These are phyloP conservation scores for Elgonia sp. DNA, from an alignment of 2,888 invertebrate species.

Conservation along the genomic window DNA sequence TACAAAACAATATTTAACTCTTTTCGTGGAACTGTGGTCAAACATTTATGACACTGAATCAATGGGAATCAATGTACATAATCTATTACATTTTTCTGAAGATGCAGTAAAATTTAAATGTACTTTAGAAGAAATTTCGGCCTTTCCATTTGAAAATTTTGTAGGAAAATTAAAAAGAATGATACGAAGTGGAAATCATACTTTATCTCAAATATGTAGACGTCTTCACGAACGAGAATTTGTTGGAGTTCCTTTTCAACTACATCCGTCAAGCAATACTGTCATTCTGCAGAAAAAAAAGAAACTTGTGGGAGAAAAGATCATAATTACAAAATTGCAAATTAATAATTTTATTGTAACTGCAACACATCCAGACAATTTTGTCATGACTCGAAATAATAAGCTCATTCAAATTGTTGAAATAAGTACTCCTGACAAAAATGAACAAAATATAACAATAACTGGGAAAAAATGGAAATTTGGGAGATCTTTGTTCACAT, in stretches of 20 bases:
- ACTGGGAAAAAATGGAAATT: no score
- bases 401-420: no score
- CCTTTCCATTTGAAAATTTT: conserved; percentile 26
- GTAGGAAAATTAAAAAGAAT: conserved; percentile 16
- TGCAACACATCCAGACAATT: no score
- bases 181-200: conserved; percentile 8
- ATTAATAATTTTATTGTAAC: no score
- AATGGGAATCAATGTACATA: conserved; percentile 21
- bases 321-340: no score
- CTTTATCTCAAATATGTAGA: conserved; percentile 4
- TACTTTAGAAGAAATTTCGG: conserved; percentile 5
- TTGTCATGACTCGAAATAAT: no score
- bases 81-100: conserved; percentile 11
- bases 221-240: neutral
- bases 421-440: no score
- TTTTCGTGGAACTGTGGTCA: neutral
- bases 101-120: conserved; percentile 3
- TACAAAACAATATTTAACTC: neutral
- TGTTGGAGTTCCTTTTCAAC: neutral
- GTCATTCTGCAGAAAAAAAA: no score
- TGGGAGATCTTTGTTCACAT: no score
- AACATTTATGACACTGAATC: neutral
- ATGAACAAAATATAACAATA: no score
- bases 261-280: no score
- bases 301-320: no score